Base-by-base conservation (phyloP, 2,797 vertebrate genomes). In the Botia kubotai region DNA sequence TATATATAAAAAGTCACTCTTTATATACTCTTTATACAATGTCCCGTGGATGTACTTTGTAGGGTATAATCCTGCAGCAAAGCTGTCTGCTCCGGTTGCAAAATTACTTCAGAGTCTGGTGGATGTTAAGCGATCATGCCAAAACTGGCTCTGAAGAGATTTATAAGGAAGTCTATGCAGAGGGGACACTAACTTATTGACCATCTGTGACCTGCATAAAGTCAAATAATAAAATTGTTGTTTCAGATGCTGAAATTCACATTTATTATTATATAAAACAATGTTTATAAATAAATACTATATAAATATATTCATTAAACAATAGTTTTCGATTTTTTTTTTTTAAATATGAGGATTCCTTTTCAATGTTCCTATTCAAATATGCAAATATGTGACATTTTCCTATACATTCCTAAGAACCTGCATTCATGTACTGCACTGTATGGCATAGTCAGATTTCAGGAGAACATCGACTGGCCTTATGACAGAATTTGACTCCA, bases 61-160 rank as follows among this genome's bases (percentile, higher is more conserved):
- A 11, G 10, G 21, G 33, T 11, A 5, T 71, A 60, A 78, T 70
- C 66, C 53, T 78, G 66, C 58, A 72, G 76, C 7, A 72, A 65
- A 72, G 21, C 57, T 10, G 67, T 71, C 57, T 77, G 76, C 66
- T 72, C 77, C 19, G 19, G 68, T 79, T 72, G 14, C 77, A 79
- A 36, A 0, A 0, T 3, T 0, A 50, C 19, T 11, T 84, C 68
- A 91, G 86, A 91, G 90, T 89, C 74, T 83, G 7, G 1, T 19
- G 7, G 23, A 12, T 3, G 19, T 33, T 46, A 39, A 33, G 43
- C n/a, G 12, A 33, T 53, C 1, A 7, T 19, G 76, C 67, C 57
- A 62, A 69, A 39, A 69, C 36, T 16, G 2, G 11, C 21, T 60
- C 76, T 55, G 14, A 19, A 12, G 62, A 75, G 73, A 77, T 77